Conservation (phyloP, 1,140 invertebrate species). For the Hypothenemus hampei region DNA sequence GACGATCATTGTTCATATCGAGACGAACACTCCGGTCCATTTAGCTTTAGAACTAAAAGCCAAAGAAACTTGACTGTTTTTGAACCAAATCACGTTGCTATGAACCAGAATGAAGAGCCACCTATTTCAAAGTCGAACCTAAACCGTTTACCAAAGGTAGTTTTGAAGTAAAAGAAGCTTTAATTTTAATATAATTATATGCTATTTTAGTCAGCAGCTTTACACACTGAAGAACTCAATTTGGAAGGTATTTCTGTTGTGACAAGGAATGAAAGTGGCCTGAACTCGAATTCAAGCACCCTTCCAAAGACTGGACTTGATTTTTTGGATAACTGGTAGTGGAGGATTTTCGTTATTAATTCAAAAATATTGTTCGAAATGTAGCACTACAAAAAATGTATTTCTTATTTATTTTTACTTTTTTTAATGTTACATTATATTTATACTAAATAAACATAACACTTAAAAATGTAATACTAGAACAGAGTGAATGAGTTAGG, state of each 20-base stretch:
- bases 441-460: too few relatives aligned
- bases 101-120: conserved; percentile 25
- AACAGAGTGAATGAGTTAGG: too few relatives aligned
- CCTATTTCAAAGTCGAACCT: not conserved
- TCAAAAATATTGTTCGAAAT: too few relatives aligned
- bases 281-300: conserved; percentile 35
- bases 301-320: conserved; percentile 68
- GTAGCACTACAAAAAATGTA: too few relatives aligned
- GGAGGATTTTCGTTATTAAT: too few relatives aligned
- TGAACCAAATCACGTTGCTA: conserved; percentile 39
- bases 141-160: conserved; percentile 28
- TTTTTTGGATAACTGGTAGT: conserved; percentile 68
- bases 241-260: conserved; percentile 42
- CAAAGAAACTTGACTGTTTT: conserved; percentile 64
- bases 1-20: conserved; percentile 56
- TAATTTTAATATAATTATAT: not conserved
- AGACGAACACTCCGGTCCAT: conserved; percentile 74
- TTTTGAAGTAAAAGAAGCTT: conserved; percentile 1
- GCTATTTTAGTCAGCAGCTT: not conserved
- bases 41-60: conserved; percentile 72
- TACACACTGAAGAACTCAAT: conserved; percentile 21
- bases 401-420: too few relatives aligned
- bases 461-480: too few relatives aligned
- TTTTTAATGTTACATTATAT: too few relatives aligned
- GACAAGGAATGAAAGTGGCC: conserved; percentile 42